Evolutionary conservation across 2,113 vertebrate genomes (phyloP).

Genomic region (Cichladusa arquata): DNA sequence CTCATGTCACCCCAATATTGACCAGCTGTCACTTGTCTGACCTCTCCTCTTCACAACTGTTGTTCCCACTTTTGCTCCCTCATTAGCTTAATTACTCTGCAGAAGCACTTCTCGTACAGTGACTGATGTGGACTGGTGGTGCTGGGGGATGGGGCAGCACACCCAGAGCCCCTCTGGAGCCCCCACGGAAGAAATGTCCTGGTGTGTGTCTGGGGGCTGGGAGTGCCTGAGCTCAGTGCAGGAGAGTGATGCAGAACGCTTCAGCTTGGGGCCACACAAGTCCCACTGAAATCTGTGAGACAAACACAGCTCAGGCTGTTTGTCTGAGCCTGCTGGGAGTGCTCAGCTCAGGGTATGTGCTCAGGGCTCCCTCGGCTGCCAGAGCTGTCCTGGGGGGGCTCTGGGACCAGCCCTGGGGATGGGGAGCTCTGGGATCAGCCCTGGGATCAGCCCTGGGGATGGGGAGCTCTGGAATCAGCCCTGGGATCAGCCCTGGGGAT

Average conservation of each 20-base stretch:
- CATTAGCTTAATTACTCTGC: conserved; percentile 53
- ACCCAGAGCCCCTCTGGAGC: neutral
- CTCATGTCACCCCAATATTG: conserved; percentile 7
- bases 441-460: too few relatives aligned
- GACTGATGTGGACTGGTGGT: neutral
- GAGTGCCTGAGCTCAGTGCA: neutral
- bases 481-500: too few relatives aligned
- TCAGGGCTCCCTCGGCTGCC: neutral
- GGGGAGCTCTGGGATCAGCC: too few relatives aligned
- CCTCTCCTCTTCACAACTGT: neutral
- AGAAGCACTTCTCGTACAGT: conserved; percentile 19
- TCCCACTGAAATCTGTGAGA: neutral
- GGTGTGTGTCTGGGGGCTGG: neutral
- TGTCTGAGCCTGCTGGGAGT: neutral
- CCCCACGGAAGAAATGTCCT: neutral
- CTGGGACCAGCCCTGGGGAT: neutral
- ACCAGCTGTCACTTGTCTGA: neutral
- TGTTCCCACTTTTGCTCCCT: neutral
- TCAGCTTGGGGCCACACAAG: neutral
- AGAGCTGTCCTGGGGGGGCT: neutral
- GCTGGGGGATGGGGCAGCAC: neutral
- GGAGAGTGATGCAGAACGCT: neutral
- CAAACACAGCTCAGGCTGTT: neutral
- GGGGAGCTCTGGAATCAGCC: too few relatives aligned
- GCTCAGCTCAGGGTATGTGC: fast-evolving